phyloP scores from a whole-genome alignment of 2,113 vertebrate genomes.

The Tympanuchus pallidicinctus region DNA sequence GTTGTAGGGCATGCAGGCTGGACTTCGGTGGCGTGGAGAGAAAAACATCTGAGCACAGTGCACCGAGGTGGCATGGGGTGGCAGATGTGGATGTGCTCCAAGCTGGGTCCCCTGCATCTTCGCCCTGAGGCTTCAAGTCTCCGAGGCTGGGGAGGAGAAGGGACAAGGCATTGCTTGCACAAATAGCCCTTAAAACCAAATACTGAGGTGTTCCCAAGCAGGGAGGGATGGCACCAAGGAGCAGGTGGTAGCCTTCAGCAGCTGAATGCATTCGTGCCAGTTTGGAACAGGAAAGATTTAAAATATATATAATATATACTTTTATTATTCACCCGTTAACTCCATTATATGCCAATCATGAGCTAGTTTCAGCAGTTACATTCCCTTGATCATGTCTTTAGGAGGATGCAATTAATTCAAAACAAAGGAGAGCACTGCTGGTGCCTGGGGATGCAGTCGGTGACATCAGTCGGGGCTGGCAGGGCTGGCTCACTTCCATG shows the following conservation, averaged over 20 bases:
- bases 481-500: slow-evolving; percentile 9
- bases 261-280: slow-evolving; percentile 55
- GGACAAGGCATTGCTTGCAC: slow-evolving; percentile 50
- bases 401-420: slow-evolving; percentile 67
- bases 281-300: slow-evolving; percentile 78
- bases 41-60: not conserved
- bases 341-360: slow-evolving; percentile 82
- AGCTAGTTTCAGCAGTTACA: slow-evolving; percentile 83
- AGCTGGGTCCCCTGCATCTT: too few relatives aligned
- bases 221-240: not conserved
- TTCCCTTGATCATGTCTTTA: slow-evolving; percentile 78
- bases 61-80: not conserved
- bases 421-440: slow-evolving; percentile 58
- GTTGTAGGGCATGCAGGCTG: not conserved
- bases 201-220: not conserved
- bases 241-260: not conserved
- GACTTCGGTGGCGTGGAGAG: not conserved
- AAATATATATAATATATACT: slow-evolving; percentile 86
- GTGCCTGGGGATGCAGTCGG: not conserved
- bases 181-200: slow-evolving; percentile 53
- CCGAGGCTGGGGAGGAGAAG: not conserved
- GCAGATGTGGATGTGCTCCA: too few relatives aligned
- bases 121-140: not conserved
- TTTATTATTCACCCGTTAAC: slow-evolving; percentile 87
- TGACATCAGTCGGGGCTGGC: slow-evolving; percentile 28